A percentile compares a stretch with the other conserved stretches of the same genome.
Evolutionary conservation across 2,113 vertebrate genomes (phyloP).

Genomic region (Procavia capensis): DNA sequence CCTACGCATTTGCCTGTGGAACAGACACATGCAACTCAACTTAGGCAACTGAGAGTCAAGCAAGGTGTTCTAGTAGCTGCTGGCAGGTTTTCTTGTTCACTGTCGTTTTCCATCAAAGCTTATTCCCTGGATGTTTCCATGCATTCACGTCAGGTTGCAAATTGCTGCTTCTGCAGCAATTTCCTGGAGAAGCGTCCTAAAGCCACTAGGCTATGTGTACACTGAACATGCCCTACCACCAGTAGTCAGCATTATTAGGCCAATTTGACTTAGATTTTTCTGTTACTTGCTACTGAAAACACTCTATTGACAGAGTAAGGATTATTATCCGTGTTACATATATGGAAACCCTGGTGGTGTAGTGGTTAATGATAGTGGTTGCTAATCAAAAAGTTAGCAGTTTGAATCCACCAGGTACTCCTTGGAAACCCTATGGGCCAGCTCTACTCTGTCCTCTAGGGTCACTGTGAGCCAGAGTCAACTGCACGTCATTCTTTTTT

Average conservation of each 20-base stretch:
- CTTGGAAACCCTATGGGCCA: no score
- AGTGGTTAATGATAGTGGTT: no score
- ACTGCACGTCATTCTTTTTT: no score
- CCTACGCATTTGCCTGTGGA: neutral
- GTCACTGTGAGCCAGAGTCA: no score
- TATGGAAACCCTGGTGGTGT: no score
- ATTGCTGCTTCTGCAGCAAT: neutral
- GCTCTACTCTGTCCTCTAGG: no score
- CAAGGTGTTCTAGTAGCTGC: neutral
- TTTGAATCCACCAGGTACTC: no score
- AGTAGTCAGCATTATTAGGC: neutral
- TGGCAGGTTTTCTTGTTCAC: neutral
- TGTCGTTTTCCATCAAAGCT: neutral
- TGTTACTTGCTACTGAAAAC: neutral
- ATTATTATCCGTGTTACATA: neutral
- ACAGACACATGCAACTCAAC: neutral
- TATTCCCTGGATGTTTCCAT: neutral
- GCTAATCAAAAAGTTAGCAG: no score
- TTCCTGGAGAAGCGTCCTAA: neutral
- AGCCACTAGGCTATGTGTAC: neutral
- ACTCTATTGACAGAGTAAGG: neutral
- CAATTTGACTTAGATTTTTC: conserved; percentile 23
- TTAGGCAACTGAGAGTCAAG: neutral
- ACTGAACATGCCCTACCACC: neutral
- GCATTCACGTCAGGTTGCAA: neutral